Evolutionary conservation across 2,113 vertebrate genomes (phyloP), one percentile per base, ranked within the genome.

Genomic region (Ciconia stormi): DNA sequence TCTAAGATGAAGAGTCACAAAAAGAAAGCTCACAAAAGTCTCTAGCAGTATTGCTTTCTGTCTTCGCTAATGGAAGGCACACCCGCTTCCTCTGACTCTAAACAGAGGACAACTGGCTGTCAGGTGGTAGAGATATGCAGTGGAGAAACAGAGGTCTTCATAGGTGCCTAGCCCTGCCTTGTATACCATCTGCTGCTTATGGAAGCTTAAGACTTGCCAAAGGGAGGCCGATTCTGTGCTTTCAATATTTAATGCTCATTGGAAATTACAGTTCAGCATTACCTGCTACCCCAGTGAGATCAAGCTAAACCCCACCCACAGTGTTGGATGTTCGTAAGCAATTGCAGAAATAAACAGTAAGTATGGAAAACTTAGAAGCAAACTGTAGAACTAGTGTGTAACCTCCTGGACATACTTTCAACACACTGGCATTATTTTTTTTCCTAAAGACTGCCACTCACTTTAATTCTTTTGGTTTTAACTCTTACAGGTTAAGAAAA

Each of bases 231-330:
- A 56, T 74, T 88, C 63, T 77, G 44, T 83, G 70, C 65, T 93
- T 96, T 97, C 89, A 97, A 95, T 97, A 97, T 97, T 97, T 97
- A 96, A 97, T 97, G 92, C 36, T 89, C 42, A 38, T 53, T 96
- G 93, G 86, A 96, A 95, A 91, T 87, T 94, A 89, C 90, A 90
- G 78, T 94, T 96, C 92, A 96, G 92, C 61, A 40, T 62, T 90
- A 86, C 76, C 71, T 58, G 56, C 91, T 61, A 71, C 61, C 30
- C 59, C 63, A 78, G 29, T 30, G 65, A 85, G 86, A 93, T 76
- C 82, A 71, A 56, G n/a, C 76, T 89, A 66, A 92, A 46, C 18
- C 7, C 40, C 44, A 82, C 61, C 20, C 19, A 38, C 73, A 62
- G 49, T 12, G 63, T 42, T 82, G 56, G 13, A 32, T 55, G 44